Base-by-base conservation (phyloP, 2,888 invertebrate genomes). In the Lepidocyrtinus sp. region DNA sequence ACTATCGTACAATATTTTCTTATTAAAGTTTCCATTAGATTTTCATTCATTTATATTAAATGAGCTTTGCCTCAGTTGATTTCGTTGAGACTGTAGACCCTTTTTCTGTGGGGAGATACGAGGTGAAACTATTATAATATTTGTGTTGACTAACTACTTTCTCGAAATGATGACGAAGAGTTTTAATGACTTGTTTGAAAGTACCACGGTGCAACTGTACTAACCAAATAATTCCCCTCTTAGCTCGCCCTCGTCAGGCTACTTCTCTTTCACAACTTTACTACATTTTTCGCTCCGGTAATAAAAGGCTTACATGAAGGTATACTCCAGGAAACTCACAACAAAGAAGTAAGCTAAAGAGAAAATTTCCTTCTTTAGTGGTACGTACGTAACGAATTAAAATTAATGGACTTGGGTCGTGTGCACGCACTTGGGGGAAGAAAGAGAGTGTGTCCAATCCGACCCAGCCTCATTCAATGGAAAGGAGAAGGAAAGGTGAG, bases 371-470 rank as follows among this genome's bases (percentile, higher is more conserved):
- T 55, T 36, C 55, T 55, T n/a, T 55, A n/a, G 55, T 55, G 17
- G 46, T 63, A 65, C 64, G 45, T 67, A 65, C 77, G 72, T 77
- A 79, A 61, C 78, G 78, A 69, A 79, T 73, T 79, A 79, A 79
- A 82, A 82, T 82, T 80, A 82, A 82, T 82, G 82, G 82, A 82
- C 65, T 75, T 70, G 68, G 62, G 75, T 70, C 79, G 79, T 73
- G 82, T 82, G 82, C 82, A 80, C 82, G 82, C 80, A 82, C 82
- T 82, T 82, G 76, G 70, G 55, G 62, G 46, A 63, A 72, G 55
- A 59, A 70, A 19, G 55, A 24, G 26, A 71, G 61, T 19, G 59
- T 2, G 72, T 72, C 61, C 46, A 55, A 55, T 55, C n/a, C 55
- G n/a, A n/a, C 55, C 55, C 55, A 55, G 55, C 55, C 55, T 17